Conservation (phyloP, 2,113 vertebrate genomes). For the Dipodomys stephensi region DNA sequence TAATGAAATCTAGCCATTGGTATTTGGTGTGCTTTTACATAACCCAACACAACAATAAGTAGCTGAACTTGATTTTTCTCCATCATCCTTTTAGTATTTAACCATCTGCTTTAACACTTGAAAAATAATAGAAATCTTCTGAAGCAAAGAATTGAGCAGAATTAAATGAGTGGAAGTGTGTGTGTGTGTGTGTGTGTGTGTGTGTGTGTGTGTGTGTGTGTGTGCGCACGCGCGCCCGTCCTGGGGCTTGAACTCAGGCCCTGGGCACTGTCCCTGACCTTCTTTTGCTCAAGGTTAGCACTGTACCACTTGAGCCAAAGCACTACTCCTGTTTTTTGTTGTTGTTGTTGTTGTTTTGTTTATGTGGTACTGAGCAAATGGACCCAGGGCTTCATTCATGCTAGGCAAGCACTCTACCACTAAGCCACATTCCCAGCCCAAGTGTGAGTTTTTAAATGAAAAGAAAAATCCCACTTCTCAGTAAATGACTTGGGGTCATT, state of each 20-base stretch:
- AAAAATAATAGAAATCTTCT: slow-evolving; percentile 3
- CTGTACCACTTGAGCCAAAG: too few relatives aligned
- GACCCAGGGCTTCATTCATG: too few relatives aligned
- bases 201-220: too few relatives aligned
- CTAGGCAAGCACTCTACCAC: too few relatives aligned
- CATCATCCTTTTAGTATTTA: not conserved
- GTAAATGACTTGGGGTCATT: not conserved
- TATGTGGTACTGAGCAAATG: too few relatives aligned
- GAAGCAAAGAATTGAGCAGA: not conserved
- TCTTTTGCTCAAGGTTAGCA: too few relatives aligned
- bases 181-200: too few relatives aligned
- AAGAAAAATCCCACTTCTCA: not conserved
- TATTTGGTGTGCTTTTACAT: not conserved
- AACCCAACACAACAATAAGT: not conserved
- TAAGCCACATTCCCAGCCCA: not conserved
- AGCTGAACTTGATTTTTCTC: not conserved
- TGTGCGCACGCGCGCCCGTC: too few relatives aligned
- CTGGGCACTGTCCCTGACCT: too few relatives aligned
- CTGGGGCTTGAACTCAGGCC: too few relatives aligned
- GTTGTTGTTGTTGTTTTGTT: too few relatives aligned
- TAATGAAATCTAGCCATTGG: slow-evolving; percentile 6
- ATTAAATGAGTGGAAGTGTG: not conserved
- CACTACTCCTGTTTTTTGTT: too few relatives aligned
- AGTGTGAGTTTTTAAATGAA: not conserved
- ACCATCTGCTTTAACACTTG: not conserved